Percentiles rank a stretch among this genome's conserved stretches.
phyloP scores from a whole-genome alignment of 2,888 invertebrate genomes.

The Clunio marinus region DNA sequence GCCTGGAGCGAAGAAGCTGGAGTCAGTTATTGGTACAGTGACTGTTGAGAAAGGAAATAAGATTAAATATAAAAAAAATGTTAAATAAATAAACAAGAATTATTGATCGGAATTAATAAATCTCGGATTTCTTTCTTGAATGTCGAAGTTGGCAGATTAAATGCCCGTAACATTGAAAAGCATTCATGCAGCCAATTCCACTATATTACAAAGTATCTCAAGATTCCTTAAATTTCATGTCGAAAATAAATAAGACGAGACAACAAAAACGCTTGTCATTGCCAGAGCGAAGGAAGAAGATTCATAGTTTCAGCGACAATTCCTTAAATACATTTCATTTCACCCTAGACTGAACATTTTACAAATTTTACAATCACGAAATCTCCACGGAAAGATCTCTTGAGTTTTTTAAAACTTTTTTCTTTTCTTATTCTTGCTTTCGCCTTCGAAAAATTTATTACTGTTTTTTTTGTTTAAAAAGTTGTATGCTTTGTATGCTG shows the following conservation, averaged over 20 bases:
- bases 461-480: neutral
- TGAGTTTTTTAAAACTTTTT: constrained; percentile 13
- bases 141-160: neutral
- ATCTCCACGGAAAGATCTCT: constrained; percentile 23
- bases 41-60: constrained; percentile 2
- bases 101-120: constrained; percentile 36
- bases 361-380: neutral
- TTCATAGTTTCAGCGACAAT: constrained; percentile 21
- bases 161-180: neutral
- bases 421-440: neutral
- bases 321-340: constrained; percentile 29
- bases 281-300: constrained; percentile 2
- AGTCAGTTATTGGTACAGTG: constrained; percentile 42
- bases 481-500: neutral
- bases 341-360: constrained; percentile 28
- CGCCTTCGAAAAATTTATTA: constrained; percentile 21
- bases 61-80: neutral
- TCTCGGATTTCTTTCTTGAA: constrained; percentile 17
- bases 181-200: too few species aligned
- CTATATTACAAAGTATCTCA: too few species aligned
- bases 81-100: constrained; percentile 12
- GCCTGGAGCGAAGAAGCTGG: constrained; percentile 42
- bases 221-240: too few species aligned
- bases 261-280: neutral
- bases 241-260: neutral